Evolutionary conservation across 2,888 invertebrate species (phyloP), one percentile per base, ranked within the genome.

Genomic region (Amphipoea lucens): DNA sequence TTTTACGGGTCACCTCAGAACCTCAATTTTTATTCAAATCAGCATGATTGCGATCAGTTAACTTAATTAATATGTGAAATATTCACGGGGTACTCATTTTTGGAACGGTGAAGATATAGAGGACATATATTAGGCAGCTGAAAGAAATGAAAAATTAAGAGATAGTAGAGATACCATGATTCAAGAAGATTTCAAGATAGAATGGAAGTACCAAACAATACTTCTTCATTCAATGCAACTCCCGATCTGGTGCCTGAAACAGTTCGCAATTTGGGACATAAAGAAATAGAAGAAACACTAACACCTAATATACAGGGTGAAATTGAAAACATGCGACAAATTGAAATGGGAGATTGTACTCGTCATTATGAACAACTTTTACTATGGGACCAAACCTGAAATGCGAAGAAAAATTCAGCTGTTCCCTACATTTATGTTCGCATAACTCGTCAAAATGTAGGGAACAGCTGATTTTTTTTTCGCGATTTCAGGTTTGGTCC

Each of bases 1-100:
- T 82, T 82, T 69, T 67, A 82, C 75, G 72, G 69, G 84, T 82
- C 82, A 78, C 76, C 65, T 70, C 60, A 68, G 80, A 84, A 87
- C 84, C 85, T 87, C 82, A 20, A 84, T 87, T 84, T 87, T 87
- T 85, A 82, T 87, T 82, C 66, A 87, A 87, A 87, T 82, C 57
- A 82, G 42, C 72, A 74, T 69, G 62, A 78, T 79, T 82, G 75
- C 76, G 71, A 63, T 81, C 72, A 80, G 72, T 72, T 77, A 72
- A 9, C 36, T 72, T 62, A 71, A 76, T 74, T 20, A 2, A 62
- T 48, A 68, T 68, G 20, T n/a, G 51, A 82, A 67, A 57, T 74
- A 72, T 71, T 63, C 48, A 57, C 45, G 17, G 57, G 2, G n/a
- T 45, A 17, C n/a, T n/a, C 2, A 51, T 29, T 75, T 74, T 51